Evolutionary conservation across 2,797 vertebrate genomes (phyloP), one percentile per base, ranked within the genome.

Genomic region (Diglossa cyanea): DNA sequence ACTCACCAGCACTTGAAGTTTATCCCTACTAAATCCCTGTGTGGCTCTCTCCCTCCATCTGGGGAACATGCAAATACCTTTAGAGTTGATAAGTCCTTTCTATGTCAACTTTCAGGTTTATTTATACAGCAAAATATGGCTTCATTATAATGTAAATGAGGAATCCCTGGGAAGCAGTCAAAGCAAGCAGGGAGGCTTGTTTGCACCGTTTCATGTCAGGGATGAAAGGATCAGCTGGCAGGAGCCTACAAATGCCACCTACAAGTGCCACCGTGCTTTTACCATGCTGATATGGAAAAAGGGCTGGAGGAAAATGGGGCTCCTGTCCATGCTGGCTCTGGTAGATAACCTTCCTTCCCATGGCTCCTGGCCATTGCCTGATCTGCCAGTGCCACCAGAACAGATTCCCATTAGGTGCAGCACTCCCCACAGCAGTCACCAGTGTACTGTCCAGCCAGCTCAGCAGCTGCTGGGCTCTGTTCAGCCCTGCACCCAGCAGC

Each of bases 111-210:
- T 93, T 35, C 40, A 79, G 63, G 67, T 88, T 79, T 90, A 84
- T 89, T 85, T 88, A 92, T 67, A 70, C 55, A 71, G 90, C 62
- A 85, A 90, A 86, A 77, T 76, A 68, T 67, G 16, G 0, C 60
- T 76, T 86, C 44, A 33, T 76, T 90, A 50, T 60, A 31, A 87
- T 90, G 92, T 77, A 95, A 92, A 90, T 33, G 24, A 63, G n/a
- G 71, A 84, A 67, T 76, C 63, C 63, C 77, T 88, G 62, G 66
- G 92, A 88, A 95, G 92, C 62, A 92, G 45, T 90, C 89, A 93
- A 89, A 93, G 71, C 60, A n/a, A 82, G 53, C n/a, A 35, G 50
- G 54, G 67, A 61, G 54, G 51, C 76, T 94, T 84, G 44, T 55
- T 86, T 17, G 0, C 66, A 70, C 23, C 0, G 0, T 61, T 92